These are phyloP conservation scores for Elegia similella DNA, from an alignment of 2,888 invertebrate species.

Conservation along the genomic window DNA sequence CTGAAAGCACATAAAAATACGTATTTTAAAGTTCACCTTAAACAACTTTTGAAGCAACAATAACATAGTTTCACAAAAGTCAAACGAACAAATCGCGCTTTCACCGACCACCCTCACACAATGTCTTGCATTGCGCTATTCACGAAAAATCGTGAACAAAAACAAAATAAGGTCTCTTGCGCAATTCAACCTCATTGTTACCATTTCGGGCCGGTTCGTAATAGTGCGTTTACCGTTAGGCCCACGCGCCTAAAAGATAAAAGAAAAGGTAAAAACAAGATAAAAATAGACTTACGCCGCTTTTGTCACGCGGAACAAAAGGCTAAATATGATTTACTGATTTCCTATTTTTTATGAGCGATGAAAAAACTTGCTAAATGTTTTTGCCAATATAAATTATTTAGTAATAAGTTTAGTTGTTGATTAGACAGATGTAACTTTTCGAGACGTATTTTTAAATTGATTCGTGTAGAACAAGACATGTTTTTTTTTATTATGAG, in stretches of 20 bases:
- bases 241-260: slow-evolving; percentile 47
- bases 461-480: not conserved
- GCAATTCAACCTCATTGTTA: slow-evolving; percentile 73
- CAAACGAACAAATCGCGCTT: slow-evolving; percentile 42
- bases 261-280: slow-evolving; percentile 55
- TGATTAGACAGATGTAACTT: not conserved
- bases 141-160: slow-evolving; percentile 68
- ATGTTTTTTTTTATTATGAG: no score
- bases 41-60: slow-evolving; percentile 1
- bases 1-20: not conserved
- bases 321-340: slow-evolving; percentile 69
- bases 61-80: slow-evolving; percentile 13
- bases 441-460: not conserved
- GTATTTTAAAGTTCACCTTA: not conserved
- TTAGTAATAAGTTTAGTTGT: not conserved
- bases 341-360: slow-evolving; percentile 46
- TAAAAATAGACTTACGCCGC: slow-evolving; percentile 49
- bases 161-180: slow-evolving; percentile 62
- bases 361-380: slow-evolving; percentile 12
- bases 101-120: slow-evolving; percentile 71
- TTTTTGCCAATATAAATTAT: not conserved
- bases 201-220: slow-evolving; percentile 59
- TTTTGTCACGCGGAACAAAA: slow-evolving; percentile 65
- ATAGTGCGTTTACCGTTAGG: slow-evolving; percentile 64
- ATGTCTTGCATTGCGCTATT: slow-evolving; percentile 49